These are phyloP conservation scores for Tetragnatha versicolor DNA, from an alignment of 1,140 invertebrate genomes.

Conservation along the genomic window DNA sequence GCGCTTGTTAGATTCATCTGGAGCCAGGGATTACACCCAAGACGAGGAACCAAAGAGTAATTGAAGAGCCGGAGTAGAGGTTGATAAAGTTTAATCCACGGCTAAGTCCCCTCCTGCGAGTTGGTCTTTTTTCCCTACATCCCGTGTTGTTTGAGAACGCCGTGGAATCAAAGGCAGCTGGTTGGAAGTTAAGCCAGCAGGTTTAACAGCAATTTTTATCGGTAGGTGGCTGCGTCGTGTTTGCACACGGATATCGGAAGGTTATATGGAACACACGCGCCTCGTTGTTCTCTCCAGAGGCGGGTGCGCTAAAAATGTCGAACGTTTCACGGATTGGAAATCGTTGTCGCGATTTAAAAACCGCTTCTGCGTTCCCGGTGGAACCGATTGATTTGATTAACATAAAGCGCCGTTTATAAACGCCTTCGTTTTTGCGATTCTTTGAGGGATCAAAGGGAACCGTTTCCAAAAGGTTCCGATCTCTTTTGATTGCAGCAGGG, in stretches of 20 bases:
- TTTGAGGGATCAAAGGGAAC: too few species aligned
- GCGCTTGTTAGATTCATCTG: slow-evolving; percentile 26
- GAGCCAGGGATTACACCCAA: slow-evolving; percentile 14
- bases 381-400: too few species aligned
- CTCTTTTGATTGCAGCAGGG: too few species aligned
- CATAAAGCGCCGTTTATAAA: too few species aligned
- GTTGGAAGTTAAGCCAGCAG: slow-evolving; percentile 38
- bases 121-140: neutral
- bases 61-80: slow-evolving; percentile 8
- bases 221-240: neutral
- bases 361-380: too few species aligned
- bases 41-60: slow-evolving; percentile 23
- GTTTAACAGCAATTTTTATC: slow-evolving; percentile 44
- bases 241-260: neutral
- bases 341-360: too few species aligned
- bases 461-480: too few species aligned
- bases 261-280: neutral
- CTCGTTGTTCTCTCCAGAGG: too few species aligned
- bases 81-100: slow-evolving; percentile 50
- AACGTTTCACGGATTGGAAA: too few species aligned
- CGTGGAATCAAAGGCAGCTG: slow-evolving; percentile 43
- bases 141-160: neutral
- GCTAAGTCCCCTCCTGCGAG: neutral
- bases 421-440: too few species aligned
- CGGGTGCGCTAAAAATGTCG: too few species aligned